These are phyloP conservation scores for Columba janthina DNA, from an alignment of 2,113 vertebrate species.

Conservation along the genomic window DNA sequence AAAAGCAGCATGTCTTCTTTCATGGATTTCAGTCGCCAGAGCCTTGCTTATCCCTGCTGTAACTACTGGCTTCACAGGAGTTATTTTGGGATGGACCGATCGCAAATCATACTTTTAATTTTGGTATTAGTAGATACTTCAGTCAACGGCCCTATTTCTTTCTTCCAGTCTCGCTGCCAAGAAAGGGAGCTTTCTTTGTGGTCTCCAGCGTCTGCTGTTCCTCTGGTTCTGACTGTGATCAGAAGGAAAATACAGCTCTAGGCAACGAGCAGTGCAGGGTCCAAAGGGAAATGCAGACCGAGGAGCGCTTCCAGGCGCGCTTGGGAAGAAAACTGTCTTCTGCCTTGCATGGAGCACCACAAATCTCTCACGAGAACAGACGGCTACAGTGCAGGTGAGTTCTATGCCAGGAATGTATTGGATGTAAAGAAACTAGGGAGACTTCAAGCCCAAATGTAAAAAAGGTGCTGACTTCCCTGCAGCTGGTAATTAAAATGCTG, in stretches of 20 bases:
- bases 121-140: neutral
- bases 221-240: neutral
- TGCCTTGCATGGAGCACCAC: neutral
- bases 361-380: neutral
- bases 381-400: conserved; percentile 46
- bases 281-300: conserved; percentile 59
- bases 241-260: neutral
- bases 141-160: neutral
- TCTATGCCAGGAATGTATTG: neutral
- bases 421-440: neutral
- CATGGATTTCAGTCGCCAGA: neutral
- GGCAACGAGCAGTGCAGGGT: neutral
- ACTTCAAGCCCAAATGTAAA: neutral
- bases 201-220: neutral
- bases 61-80: neutral
- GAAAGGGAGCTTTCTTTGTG: neutral
- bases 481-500: neutral
- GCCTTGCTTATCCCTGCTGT: neutral
- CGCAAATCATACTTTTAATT: neutral
- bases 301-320: conserved; percentile 60
- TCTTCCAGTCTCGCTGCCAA: neutral
- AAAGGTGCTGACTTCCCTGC: neutral
- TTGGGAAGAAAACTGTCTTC: conserved; percentile 5
- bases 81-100: neutral
- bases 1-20: neutral